A percentile compares a stretch with the other conserved stretches of the same genome.
Conservation (phyloP, 2,797 vertebrate species). For the Scarus forsteni region DNA sequence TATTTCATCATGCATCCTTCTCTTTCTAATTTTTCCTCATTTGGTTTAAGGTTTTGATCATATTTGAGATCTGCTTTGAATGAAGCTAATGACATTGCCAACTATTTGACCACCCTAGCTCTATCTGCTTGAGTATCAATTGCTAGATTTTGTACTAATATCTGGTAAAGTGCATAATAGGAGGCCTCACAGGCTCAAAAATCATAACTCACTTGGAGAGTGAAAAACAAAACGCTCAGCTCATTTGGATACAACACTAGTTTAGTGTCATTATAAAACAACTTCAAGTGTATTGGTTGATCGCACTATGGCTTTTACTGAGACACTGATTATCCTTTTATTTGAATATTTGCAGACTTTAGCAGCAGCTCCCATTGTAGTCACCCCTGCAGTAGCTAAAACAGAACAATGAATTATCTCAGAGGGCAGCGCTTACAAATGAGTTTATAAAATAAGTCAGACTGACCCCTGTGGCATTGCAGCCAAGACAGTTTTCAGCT, state of each 20-base stretch:
- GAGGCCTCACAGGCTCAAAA: background rate
- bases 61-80: too few relatives aligned
- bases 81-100: too few relatives aligned
- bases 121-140: background rate
- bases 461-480: background rate
- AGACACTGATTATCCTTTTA: slow-evolving; percentile 1
- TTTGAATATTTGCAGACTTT: slow-evolving; percentile 36
- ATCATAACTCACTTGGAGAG: background rate
- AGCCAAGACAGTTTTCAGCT: background rate
- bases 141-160: background rate
- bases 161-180: background rate
- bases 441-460: background rate
- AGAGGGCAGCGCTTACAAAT: background rate
- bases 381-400: slow-evolving; percentile 5
- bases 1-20: too few relatives aligned
- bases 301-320: slow-evolving; percentile 4
- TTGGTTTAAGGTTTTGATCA: too few relatives aligned
- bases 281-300: slow-evolving; percentile 4
- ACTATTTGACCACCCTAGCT: too few relatives aligned
- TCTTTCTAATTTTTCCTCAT: too few relatives aligned
- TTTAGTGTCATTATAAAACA: background rate
- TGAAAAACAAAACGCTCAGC: background rate
- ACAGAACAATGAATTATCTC: slow-evolving; percentile 6
- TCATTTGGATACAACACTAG: background rate
- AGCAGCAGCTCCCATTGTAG: background rate